These are phyloP conservation scores for Erythrolamprus reginae DNA, from an alignment of 2,113 vertebrate species.

Conservation along the genomic window DNA sequence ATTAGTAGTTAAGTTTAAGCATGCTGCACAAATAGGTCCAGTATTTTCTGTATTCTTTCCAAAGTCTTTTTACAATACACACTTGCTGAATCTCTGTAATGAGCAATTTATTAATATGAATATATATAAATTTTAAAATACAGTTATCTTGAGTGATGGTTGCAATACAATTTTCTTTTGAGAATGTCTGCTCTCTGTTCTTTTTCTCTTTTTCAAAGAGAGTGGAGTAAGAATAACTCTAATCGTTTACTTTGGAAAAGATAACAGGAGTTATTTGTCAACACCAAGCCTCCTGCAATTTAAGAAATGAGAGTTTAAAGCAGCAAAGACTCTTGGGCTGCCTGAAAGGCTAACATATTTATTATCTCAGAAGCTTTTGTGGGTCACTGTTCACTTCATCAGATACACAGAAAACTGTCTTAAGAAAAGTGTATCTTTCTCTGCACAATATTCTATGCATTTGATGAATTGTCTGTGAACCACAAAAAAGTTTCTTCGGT, in stretches of 20 bases:
- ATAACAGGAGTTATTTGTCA: background rate
- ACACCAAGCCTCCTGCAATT: background rate
- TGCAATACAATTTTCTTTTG: background rate
- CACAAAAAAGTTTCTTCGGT: background rate
- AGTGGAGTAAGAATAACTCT: too few species aligned
- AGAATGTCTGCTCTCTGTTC: background rate
- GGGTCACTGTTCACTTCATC: background rate
- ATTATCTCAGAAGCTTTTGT: background rate
- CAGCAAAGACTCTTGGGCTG: background rate
- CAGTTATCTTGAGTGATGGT: too few species aligned
- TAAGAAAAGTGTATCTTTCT: background rate
- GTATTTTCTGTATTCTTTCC: background rate
- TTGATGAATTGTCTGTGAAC: background rate
- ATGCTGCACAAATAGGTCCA: background rate
- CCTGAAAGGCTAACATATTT: background rate
- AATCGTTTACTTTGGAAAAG: background rate
- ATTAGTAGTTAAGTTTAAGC: background rate
- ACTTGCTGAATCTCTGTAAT: too few species aligned
- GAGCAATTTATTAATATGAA: too few species aligned
- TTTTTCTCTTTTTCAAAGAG: background rate
- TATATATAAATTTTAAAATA: too few species aligned
- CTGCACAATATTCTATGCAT: background rate
- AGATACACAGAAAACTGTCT: background rate
- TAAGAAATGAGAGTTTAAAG: background rate
- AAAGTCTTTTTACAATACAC: background rate